Percentiles rank a stretch among this genome's conserved stretches.
phyloP scores from a whole-genome alignment of 1,140 invertebrate species.

The Proales similis region DNA sequence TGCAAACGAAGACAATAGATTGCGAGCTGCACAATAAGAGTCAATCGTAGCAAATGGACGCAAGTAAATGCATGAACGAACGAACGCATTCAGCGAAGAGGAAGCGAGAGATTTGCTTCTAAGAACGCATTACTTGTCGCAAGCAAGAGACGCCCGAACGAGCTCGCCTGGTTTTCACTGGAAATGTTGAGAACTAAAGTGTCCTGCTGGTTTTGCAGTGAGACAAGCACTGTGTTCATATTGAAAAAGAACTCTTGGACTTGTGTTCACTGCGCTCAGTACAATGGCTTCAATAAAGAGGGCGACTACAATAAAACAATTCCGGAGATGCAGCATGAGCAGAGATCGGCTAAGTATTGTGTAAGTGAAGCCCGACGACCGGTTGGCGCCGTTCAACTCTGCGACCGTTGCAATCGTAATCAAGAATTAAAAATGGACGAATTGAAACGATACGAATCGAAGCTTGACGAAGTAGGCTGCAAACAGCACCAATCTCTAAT shows the following conservation, averaged over 20 bases:
- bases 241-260: constrained; percentile 38
- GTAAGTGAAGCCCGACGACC: constrained; percentile 3
- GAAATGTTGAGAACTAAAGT: constrained; percentile 34
- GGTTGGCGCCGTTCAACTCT: background rate
- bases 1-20: no score
- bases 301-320: constrained; percentile 33
- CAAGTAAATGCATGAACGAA: no score
- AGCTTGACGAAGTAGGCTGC: constrained; percentile 15
- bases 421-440: constrained; percentile 31
- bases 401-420: constrained; percentile 11
- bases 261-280: constrained; percentile 30
- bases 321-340: constrained; percentile 29
- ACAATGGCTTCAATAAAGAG: constrained; percentile 37
- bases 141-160: no score
- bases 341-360: constrained; percentile 5
- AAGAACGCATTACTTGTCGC: no score
- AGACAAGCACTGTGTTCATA: constrained; percentile 22
- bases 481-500: no score
- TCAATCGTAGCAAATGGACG: no score
- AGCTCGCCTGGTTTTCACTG: no score
- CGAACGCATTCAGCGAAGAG: no score
- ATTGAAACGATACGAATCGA: constrained; percentile 22
- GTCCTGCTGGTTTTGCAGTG: constrained; percentile 35
- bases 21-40: no score
- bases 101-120: no score